Conservation (phyloP, 2,113 vertebrate genomes). For the Menura novaehollandiae region DNA sequence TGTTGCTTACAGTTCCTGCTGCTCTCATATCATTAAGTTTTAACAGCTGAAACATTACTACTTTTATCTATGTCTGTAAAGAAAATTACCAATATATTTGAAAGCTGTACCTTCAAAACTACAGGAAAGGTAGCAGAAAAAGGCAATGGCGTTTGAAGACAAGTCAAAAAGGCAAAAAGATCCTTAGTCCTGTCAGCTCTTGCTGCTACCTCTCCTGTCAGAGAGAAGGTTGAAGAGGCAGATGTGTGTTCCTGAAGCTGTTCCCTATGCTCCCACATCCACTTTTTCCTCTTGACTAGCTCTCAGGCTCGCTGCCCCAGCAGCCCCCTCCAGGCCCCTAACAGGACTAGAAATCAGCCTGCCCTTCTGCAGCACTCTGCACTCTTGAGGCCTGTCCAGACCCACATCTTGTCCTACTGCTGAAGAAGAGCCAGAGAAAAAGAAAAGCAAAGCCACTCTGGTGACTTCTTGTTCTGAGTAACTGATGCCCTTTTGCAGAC, state of each 20-base stretch:
- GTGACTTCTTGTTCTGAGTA: not conserved
- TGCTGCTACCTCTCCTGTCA: not conserved
- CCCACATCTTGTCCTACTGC: not conserved
- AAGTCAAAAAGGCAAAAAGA: not conserved
- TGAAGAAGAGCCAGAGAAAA: not conserved
- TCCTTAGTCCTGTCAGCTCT: not conserved
- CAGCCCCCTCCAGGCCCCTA: not conserved
- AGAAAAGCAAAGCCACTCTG: not conserved
- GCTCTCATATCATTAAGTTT: not conserved
- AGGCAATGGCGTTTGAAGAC: not conserved
- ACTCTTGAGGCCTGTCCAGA: not conserved
- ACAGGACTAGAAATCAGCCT: not conserved
- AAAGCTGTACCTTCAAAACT: not conserved
- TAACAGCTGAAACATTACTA: not conserved
- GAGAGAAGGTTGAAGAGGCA: not conserved
- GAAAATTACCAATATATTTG: not conserved
- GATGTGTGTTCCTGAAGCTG: not conserved
- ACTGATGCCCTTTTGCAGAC: not conserved
- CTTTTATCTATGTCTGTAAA: not conserved
- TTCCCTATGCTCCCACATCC: not conserved
- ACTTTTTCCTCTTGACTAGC: not conserved
- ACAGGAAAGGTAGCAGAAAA: not conserved
- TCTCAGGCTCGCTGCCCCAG: fast-evolving
- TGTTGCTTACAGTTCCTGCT: not conserved
- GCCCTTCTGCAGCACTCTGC: fast-evolving